phyloP scores from a whole-genome alignment of 2,797 vertebrate species.

The Ceryle rudis region DNA sequence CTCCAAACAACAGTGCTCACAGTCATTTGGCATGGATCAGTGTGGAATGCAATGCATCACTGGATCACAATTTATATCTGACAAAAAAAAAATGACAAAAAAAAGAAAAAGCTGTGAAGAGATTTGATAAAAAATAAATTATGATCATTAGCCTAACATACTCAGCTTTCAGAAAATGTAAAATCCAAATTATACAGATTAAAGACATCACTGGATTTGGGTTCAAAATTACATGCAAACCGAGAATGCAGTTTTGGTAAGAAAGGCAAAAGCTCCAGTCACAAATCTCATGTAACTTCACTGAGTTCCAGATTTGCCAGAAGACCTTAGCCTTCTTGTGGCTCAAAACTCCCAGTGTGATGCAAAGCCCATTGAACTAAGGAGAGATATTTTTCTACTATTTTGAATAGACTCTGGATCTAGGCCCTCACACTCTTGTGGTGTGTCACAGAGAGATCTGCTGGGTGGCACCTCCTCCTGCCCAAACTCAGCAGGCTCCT shows the following conservation, averaged over 20 bases:
- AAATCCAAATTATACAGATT: background rate
- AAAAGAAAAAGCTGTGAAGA: background rate
- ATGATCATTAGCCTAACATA: background rate
- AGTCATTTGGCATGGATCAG: background rate
- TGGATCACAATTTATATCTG: background rate
- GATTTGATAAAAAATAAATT: background rate
- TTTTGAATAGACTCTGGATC: background rate
- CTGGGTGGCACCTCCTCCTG: background rate
- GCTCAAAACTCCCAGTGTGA: background rate
- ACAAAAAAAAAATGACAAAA: background rate
- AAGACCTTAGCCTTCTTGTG: background rate
- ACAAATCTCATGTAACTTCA: background rate
- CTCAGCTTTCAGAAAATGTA: background rate
- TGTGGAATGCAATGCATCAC: background rate
- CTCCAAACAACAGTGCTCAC: background rate
- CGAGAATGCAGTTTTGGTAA: background rate
- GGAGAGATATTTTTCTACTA: background rate
- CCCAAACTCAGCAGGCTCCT: background rate
- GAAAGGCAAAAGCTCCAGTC: background rate
- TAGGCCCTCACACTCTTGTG: fast-evolving
- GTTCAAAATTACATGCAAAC: background rate
- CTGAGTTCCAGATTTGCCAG: background rate
- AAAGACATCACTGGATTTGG: background rate
- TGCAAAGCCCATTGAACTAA: background rate
- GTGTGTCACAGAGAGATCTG: fast-evolving